Base-by-base conservation (phyloP, 64 coral and sea anemone species). In the Trachythela sp. region DNA sequence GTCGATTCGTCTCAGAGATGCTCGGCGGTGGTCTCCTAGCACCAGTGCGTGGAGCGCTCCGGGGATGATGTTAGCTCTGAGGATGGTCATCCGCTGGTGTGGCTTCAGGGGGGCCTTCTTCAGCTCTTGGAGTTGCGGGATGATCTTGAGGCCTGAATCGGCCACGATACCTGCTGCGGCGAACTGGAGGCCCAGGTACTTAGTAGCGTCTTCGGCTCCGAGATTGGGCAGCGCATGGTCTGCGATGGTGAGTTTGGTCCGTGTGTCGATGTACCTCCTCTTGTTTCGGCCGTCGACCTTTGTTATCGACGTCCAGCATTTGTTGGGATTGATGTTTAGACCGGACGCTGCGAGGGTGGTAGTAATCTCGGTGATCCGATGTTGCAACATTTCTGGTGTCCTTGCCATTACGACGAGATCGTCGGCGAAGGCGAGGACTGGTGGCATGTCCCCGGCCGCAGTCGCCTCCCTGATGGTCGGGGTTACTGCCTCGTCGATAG, bases 101-200 rank as follows among this genome's bases (percentile, higher is more conserved):
- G 84, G 85, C 68, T 91, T 91, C 5, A 91, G 90, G 22, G 90
- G 89, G 0, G 90, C 90, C 22, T 67, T 76, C 0, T 58, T 50
- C 43, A 77, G 75, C 31, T 86, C 86, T 15, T 4, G 18, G 39
- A 87, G 45, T 10, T 40, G 15, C 22, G 29, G 15, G 32, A 14
- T 26, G 26, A 90, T 31, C 9, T 22, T 52, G 10, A 90, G 15
- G 39, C 85, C 38, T n/a, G 33, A 38, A 22, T 20, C 1, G 4
- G 54, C 56, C 29, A 52, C 32, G 18, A 38, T 35, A 8, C 86
- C 50, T 29, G 15, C 18, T 3, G 48, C 51, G 0, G 18, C 37
- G 4, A 87, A 52, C 20, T 11, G 48, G 0, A 64, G 29, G 3
- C 37, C 37, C 45, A 84, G 39, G 52, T 39, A 37, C 48, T 10